phyloP scores from a whole-genome alignment of 2,113 vertebrate genomes.

The Pionites leucogaster region DNA sequence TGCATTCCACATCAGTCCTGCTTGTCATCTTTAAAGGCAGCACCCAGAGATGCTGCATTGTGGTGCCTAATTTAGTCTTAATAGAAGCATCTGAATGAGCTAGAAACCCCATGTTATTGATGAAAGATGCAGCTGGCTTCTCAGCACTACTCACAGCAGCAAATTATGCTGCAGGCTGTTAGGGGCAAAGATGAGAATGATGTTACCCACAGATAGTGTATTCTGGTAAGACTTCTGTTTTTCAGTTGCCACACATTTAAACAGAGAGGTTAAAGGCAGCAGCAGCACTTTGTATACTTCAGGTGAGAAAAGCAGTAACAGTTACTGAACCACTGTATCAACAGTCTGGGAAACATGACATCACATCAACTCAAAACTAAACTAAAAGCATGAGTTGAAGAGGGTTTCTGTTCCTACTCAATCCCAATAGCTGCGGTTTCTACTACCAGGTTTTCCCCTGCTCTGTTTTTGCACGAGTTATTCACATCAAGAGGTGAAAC shows the following conservation, averaged over 20 bases:
- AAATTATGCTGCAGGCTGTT: background rate
- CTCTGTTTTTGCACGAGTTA: constrained; percentile 52
- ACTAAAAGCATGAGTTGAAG: constrained; percentile 38
- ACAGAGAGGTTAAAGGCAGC: background rate
- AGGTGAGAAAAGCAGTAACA: constrained; percentile 14
- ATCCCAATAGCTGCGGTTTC: constrained; percentile 31
- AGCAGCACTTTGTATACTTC: background rate
- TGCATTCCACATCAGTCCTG: background rate
- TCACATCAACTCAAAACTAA: constrained; percentile 40
- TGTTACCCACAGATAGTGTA: background rate
- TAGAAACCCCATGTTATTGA: background rate
- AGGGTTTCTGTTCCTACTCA: constrained; percentile 7
- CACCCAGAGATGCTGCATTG: background rate
- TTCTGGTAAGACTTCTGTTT: constrained; percentile 43
- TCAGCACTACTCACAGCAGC: background rate
- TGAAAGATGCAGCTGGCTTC: background rate
- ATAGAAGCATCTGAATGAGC: background rate
- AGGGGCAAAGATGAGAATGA: background rate
- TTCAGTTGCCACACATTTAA: background rate
- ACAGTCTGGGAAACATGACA: constrained; percentile 49
- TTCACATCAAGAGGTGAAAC: constrained; percentile 56
- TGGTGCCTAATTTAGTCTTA: background rate
- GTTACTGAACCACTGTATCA: background rate
- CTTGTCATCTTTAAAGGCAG: background rate
- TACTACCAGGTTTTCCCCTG: constrained; percentile 60